Conservation (phyloP, 2,113 vertebrate genomes). For the Athene cunicularia region DNA sequence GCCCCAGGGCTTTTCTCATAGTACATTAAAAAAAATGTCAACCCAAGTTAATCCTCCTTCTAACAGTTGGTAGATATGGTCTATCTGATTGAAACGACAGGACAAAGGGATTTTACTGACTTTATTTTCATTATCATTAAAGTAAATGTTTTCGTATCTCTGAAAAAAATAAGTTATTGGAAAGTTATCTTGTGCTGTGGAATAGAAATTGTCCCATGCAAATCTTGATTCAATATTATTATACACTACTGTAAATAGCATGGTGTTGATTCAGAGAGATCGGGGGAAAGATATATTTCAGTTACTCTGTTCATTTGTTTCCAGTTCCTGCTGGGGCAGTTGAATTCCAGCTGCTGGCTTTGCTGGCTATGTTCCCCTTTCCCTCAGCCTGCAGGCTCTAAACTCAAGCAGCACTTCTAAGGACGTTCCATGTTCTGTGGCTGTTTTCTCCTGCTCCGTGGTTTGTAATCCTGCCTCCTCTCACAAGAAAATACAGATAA, state of each 20-base stretch:
- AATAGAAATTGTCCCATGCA: conserved; percentile 58
- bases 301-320: conserved; percentile 41
- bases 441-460: neutral
- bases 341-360: conserved; percentile 51
- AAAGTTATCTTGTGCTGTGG: conserved; percentile 24
- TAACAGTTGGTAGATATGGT: conserved; percentile 65
- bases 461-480: neutral
- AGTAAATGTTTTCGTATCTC: conserved; percentile 61
- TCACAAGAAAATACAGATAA: neutral
- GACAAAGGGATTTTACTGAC: conserved; percentile 62
- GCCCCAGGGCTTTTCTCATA: conserved; percentile 61
- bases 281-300: conserved; percentile 15
- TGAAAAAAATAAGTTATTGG: conserved; percentile 19
- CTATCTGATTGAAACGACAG: conserved; percentile 66
- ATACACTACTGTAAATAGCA: conserved; percentile 65
- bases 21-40: conserved; percentile 50
- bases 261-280: conserved; percentile 59
- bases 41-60: conserved; percentile 59
- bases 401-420: neutral
- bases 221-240: conserved; percentile 73
- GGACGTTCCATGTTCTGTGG: neutral
- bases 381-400: neutral
- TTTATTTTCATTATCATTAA: conserved; percentile 67
- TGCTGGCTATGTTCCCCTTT: neutral
- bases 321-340: conserved; percentile 45